phyloP scores from a whole-genome alignment of 2,888 invertebrate species.

The Rhingia campestris region DNA sequence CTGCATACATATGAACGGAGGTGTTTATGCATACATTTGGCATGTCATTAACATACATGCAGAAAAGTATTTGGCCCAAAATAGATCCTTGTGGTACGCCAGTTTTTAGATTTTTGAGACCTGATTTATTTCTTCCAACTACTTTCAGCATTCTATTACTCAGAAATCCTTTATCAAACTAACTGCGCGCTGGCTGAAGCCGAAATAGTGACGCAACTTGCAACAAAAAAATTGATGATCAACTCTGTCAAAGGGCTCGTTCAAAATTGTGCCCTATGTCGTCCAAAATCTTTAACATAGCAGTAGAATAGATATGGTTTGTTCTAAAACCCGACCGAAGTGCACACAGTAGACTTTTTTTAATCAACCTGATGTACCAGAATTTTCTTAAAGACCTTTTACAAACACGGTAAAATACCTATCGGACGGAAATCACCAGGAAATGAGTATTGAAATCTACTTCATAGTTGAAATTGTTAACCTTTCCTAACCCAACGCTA shows the following conservation, averaged over 20 bases:
- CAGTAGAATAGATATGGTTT: neutral
- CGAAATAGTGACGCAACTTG: neutral
- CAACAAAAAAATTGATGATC: neutral
- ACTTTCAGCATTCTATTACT: neutral
- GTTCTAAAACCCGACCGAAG: neutral
- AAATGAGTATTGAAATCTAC: neutral
- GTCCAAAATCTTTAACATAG: neutral
- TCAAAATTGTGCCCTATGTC: neutral
- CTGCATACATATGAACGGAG: no score
- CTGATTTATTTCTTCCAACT: no score
- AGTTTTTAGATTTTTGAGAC: no score
- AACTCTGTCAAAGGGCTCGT: neutral
- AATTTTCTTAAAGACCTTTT: constrained; percentile 12
- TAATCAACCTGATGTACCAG: neutral
- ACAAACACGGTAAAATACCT: constrained; percentile 3
- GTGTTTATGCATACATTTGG: no score
- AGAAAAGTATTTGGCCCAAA: no score
- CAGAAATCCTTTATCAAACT: neutral
- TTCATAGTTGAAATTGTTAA: neutral
- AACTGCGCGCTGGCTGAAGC: neutral
- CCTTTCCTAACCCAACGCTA: neutral
- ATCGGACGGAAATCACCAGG: neutral
- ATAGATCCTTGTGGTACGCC: no score
- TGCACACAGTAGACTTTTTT: no score
- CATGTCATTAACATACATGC: no score